phyloP scores from a whole-genome alignment of 1,140 invertebrate species.

The Hylyphantes graminicola region DNA sequence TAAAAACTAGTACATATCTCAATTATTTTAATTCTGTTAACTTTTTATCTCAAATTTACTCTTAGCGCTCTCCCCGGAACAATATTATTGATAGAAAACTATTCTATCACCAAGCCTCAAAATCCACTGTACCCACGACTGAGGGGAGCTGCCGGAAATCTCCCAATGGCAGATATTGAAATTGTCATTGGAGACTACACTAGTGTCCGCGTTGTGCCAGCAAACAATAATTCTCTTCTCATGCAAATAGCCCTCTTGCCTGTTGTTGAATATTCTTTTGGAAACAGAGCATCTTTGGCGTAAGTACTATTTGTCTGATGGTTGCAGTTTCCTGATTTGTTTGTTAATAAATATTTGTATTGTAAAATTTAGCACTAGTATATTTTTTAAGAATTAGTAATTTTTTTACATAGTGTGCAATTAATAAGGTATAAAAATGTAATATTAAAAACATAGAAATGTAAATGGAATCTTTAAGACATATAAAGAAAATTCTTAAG shows the following conservation, averaged over 20 bases:
- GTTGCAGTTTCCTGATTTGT: too few relatives aligned
- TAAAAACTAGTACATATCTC: too few relatives aligned
- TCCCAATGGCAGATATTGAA: conserved; percentile 40
- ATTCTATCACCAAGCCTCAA: conserved; percentile 36
- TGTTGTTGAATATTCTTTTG: conserved; percentile 40
- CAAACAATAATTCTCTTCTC: conserved; percentile 29
- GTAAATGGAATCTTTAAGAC: background rate
- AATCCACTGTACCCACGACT: conserved; percentile 27
- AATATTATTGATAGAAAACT: conserved; percentile 34
- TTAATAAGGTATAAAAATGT: too few relatives aligned
- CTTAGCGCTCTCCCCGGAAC: conserved; percentile 33
- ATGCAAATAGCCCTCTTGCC: conserved; percentile 43
- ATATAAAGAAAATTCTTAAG: too few relatives aligned
- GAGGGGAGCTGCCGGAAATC: conserved; percentile 42
- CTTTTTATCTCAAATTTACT: background rate
- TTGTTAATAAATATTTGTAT: too few relatives aligned
- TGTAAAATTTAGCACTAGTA: too few relatives aligned
- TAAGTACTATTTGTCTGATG: conserved; percentile 5
- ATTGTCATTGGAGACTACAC: conserved; percentile 41
- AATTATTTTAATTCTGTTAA: too few relatives aligned
- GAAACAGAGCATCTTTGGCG: conserved; percentile 37
- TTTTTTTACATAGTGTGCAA: too few relatives aligned
- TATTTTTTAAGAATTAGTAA: too few relatives aligned
- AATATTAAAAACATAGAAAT: background rate
- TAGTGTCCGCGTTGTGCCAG: conserved; percentile 26